Conservation (phyloP, 2,888 invertebrate genomes). For the Tubulanus polymorphus region DNA sequence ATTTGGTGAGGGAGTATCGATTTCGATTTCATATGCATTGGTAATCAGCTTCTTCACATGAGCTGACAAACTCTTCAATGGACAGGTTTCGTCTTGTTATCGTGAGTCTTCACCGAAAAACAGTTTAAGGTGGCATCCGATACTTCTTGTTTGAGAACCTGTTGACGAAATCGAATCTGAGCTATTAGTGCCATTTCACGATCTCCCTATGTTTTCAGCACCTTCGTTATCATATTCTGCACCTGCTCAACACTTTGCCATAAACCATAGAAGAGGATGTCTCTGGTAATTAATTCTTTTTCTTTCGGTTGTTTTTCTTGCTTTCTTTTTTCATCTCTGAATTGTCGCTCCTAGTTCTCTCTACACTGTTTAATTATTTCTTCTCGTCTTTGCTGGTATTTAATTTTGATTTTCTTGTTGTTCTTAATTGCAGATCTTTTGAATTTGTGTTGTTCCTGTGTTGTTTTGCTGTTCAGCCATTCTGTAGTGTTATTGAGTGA, state of each 20-base stretch:
- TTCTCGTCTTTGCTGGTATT: constrained; percentile 7
- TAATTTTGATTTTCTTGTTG: not conserved
- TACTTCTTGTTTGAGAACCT: not conserved
- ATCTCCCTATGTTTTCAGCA: not conserved
- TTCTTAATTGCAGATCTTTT: constrained; percentile 1
- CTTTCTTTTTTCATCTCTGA: constrained; percentile 2
- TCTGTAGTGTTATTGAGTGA: not conserved
- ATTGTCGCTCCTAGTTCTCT: constrained; percentile 3
- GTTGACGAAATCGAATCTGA: not conserved
- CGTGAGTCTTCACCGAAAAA: not conserved
- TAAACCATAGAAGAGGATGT: constrained; percentile 11
- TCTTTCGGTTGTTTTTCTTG: constrained; percentile 4
- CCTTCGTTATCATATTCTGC: not conserved
- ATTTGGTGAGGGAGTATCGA: too few relatives aligned
- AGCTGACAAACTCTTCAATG: not conserved
- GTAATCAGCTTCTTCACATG: constrained; percentile 1
- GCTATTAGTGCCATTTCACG: not conserved
- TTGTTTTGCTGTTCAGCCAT: constrained; percentile 2
- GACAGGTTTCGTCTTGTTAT: not conserved
- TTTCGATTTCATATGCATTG: too few relatives aligned
- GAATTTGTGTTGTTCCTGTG: not conserved
- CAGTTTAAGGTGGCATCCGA: not conserved
- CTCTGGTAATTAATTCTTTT: constrained; percentile 8
- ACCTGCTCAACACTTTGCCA: constrained; percentile 13
- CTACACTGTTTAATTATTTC: constrained; percentile 7